A percentile compares a stretch with the other conserved stretches of the same genome.
Conservation (phyloP, 1,140 invertebrate genomes). For the Drosophila simulans region DNA sequence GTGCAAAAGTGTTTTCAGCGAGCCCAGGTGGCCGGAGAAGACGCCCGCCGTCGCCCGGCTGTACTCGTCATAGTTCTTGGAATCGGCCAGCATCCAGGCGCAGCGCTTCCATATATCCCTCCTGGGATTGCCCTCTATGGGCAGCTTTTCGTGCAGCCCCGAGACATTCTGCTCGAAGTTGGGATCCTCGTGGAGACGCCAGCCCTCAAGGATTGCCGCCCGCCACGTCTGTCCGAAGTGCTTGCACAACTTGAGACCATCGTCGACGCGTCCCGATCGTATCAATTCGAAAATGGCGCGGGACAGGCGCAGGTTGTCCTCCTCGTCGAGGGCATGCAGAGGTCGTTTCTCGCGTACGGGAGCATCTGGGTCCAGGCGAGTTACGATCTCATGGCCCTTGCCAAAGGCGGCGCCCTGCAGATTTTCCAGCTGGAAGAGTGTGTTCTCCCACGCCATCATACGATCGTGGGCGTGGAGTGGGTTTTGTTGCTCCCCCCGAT, state of each 20-base stretch:
- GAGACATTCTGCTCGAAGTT: constrained; percentile 87
- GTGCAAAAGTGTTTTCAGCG: constrained; percentile 89
- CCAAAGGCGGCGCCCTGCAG: constrained; percentile 86
- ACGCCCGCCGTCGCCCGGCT: constrained; percentile 90
- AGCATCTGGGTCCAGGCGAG: constrained; percentile 96
- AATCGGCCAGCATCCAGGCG: constrained; percentile 90
- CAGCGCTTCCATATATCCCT: constrained; percentile 96
- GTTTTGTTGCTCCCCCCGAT: constrained; percentile 88
- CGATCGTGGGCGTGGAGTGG: constrained; percentile 90
- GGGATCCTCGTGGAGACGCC: constrained; percentile 93
- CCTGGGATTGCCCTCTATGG: constrained; percentile 93
- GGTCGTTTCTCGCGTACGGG: constrained; percentile 91
- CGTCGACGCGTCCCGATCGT: constrained; percentile 92
- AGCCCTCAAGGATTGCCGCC: constrained; percentile 95
- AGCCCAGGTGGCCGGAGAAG: constrained; percentile 93
- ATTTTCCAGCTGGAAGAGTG: constrained; percentile 90
- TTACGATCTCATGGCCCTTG: constrained; percentile 87
- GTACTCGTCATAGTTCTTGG: constrained; percentile 86
- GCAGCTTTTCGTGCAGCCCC: constrained; percentile 82
- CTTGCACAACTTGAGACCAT: constrained; percentile 93
- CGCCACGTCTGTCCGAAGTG: constrained; percentile 95
- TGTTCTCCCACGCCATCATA: constrained; percentile 95
- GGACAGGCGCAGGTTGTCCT: constrained; percentile 93
- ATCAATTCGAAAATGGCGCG: constrained; percentile 91
- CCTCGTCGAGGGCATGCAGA: constrained; percentile 94